Evolutionary conservation across 2,113 vertebrate genomes (phyloP), one percentile per base, ranked within the genome.

Genomic region (Engystomops pustulosus): DNA sequence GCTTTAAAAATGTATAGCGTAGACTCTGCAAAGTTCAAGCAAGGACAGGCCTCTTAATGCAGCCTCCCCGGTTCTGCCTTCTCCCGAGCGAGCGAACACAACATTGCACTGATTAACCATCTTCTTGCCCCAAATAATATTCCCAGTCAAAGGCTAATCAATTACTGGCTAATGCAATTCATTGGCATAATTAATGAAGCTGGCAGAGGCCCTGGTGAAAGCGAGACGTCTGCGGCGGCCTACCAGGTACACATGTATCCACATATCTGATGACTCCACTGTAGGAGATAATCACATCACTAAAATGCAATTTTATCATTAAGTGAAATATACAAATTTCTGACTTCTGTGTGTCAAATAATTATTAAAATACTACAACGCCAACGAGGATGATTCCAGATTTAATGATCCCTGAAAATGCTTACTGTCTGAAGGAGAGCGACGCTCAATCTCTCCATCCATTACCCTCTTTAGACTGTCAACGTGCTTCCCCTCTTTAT

Each of bases 341-440:
- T 49, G 53, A 30, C 53, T 34, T 34, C 10, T 23, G 20, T 67
- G 44, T 20, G 65, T 67, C 60, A 77, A 53, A 84, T 69, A 77
- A 84, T 84, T 84, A 65, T 60, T 69, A 53, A 51, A 77, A 84
- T 51, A 14, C 38, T 38, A 67, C 55, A 23, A 49, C 45, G 45
- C 34, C 23, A 49, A 38, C 68, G 36, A 44, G 32, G 23, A 83
- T 45, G 51, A 74, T 71, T 74, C 55, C 55, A 12, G 81, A 76
- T 83, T 76, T 75, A 83, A 75, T 83, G 70, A 83, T 49, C 55
- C 71, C 71, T 83, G 71, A 83, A 83, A 83, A 76, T 83, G 71
- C 70, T 83, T 67, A 83, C 81, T 49, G 53, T 76, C 41, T 36
- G 27, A 45, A 14, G 38, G 18, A 51, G 49, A 15, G 70, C 60